Conservation (phyloP, 2,888 invertebrate genomes). For the Cybosia mesomella region DNA sequence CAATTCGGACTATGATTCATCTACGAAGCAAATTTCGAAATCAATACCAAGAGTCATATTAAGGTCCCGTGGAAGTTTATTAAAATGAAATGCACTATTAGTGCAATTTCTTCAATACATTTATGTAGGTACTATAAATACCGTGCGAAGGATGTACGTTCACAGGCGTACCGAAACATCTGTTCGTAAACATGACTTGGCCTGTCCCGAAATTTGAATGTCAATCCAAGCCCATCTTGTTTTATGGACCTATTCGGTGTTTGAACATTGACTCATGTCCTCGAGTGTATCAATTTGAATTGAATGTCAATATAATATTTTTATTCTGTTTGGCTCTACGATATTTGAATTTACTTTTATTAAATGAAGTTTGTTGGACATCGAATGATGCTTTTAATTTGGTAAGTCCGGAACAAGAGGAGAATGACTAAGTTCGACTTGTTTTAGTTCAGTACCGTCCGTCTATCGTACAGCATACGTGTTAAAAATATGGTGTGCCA, state of each 20-base stretch:
- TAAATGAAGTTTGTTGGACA: neutral
- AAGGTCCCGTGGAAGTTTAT: no score
- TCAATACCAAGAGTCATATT: no score
- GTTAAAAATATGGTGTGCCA: no score
- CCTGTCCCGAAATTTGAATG: slow-evolving; percentile 31
- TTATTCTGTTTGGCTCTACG: neutral
- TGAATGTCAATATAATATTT: neutral
- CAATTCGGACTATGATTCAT: no score
- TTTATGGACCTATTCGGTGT: slow-evolving; percentile 28
- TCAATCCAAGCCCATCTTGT: slow-evolving; percentile 29
- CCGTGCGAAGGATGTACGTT: neutral
- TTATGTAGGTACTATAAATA: neutral
- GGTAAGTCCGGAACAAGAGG: no score
- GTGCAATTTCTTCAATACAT: no score
- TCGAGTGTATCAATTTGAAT: slow-evolving; percentile 7
- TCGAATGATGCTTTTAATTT: no score
- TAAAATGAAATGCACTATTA: no score
- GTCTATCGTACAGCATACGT: no score
- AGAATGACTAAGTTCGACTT: no score
- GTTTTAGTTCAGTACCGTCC: no score
- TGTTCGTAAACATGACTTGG: slow-evolving; percentile 24
- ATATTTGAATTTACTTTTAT: slow-evolving; percentile 1
- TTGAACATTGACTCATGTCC: neutral
- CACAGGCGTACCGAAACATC: slow-evolving; percentile 14
- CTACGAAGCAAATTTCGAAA: no score